Evolutionary conservation across 2,888 invertebrate species (phyloP).

Genomic region (Erebia ligea): DNA sequence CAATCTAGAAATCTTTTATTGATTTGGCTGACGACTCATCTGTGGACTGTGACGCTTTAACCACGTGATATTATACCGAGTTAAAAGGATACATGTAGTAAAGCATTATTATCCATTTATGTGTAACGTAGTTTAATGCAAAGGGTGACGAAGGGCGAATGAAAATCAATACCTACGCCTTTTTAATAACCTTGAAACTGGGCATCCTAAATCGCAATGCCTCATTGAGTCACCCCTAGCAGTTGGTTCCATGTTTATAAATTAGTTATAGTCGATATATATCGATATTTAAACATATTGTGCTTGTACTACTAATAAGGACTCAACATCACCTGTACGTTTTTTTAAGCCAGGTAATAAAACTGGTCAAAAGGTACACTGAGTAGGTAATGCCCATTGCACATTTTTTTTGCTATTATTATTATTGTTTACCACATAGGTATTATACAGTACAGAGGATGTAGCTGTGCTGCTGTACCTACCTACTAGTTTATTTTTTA

Average conservation of each 20-base stretch:
- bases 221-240: background rate
- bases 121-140: slow-evolving; percentile 15
- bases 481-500: background rate
- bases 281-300: background rate
- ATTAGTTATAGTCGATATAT: background rate
- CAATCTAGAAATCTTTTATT: slow-evolving; percentile 75
- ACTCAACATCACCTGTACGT: background rate
- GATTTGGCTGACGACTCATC: slow-evolving; percentile 68
- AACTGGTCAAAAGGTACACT: background rate
- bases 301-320: background rate
- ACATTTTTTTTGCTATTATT: background rate
- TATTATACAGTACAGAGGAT: background rate
- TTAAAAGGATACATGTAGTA: slow-evolving; percentile 23
- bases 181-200: slow-evolving; percentile 25
- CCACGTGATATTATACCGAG: slow-evolving; percentile 48
- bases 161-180: slow-evolving; percentile 25
- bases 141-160: slow-evolving; percentile 24
- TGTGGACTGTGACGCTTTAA: slow-evolving; percentile 49
- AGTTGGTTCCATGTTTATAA: background rate
- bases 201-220: slow-evolving; percentile 5
- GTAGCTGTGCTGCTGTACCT: background rate
- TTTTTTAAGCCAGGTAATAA: background rate
- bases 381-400: background rate
- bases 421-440: background rate
- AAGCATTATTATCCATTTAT: slow-evolving; percentile 26